phyloP scores from a whole-genome alignment of 2,888 invertebrate genomes.

The Proisotoma minuta region DNA sequence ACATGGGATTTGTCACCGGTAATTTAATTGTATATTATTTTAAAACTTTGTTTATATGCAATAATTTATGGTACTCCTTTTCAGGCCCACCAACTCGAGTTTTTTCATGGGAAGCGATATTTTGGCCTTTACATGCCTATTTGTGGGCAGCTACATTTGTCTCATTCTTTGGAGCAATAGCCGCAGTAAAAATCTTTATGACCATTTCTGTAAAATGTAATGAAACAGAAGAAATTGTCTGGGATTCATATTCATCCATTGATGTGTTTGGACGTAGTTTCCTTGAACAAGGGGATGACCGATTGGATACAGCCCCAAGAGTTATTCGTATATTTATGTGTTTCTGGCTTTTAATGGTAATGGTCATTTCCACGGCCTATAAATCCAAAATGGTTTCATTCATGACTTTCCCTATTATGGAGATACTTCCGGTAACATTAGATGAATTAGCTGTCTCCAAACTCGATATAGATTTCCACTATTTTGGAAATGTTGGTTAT shows the following conservation, averaged over 20 bases:
- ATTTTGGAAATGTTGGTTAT: slow-evolving; percentile 28
- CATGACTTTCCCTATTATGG: slow-evolving; percentile 20
- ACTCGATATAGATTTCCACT: slow-evolving; percentile 24
- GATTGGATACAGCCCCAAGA: background rate
- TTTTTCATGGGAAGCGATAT: slow-evolving; percentile 25
- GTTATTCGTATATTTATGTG: slow-evolving; percentile 1
- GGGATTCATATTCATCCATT: background rate
- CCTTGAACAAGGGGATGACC: background rate
- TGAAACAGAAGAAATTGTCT: background rate
- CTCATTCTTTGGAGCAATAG: background rate
- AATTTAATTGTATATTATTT: background rate
- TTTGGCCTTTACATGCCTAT: slow-evolving; percentile 19
- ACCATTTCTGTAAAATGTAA: background rate
- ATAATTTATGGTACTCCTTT: background rate
- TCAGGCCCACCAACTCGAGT: slow-evolving; percentile 20
- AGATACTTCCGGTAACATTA: slow-evolving; percentile 12
- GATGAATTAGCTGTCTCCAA: slow-evolving; percentile 21
- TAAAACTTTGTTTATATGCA: background rate
- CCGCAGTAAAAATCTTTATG: background rate
- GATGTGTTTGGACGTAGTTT: background rate
- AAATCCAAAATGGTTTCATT: slow-evolving; percentile 25
- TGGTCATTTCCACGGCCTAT: slow-evolving; percentile 17
- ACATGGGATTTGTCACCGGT: slow-evolving; percentile 27
- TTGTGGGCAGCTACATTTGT: slow-evolving; percentile 12
- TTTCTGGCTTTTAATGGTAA: slow-evolving; percentile 19